Conservation (phyloP, 2,113 vertebrate genomes). For the Pholis gunnellus region DNA sequence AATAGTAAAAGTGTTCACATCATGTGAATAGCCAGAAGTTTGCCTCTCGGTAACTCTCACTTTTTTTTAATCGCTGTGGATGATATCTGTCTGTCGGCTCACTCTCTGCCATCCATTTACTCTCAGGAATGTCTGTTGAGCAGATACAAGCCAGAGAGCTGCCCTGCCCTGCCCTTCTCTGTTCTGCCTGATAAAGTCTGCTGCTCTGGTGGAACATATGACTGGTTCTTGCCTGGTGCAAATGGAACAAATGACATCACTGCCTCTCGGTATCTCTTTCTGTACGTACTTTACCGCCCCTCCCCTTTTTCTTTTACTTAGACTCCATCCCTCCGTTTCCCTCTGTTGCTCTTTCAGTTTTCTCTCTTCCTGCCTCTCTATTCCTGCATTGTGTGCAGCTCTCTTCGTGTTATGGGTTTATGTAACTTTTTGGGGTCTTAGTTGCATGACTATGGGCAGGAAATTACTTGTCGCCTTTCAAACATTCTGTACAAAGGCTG, state of each 20-base stretch:
- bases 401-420: slow-evolving; percentile 57
- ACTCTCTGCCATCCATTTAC: slow-evolving; percentile 51
- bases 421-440: slow-evolving; percentile 62
- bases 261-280: slow-evolving; percentile 69
- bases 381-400: slow-evolving; percentile 36
- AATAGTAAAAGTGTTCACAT: neutral
- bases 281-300: slow-evolving; percentile 42
- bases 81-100: slow-evolving; percentile 41
- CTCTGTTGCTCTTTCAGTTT: slow-evolving; percentile 27
- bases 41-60: neutral
- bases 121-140: slow-evolving; percentile 70
- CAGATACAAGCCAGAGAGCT: slow-evolving; percentile 65
- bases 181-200: slow-evolving; percentile 77
- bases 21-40: neutral
- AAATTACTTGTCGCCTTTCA: slow-evolving; percentile 72
- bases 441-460: slow-evolving; percentile 61
- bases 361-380: slow-evolving; percentile 26
- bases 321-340: slow-evolving; percentile 33
- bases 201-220: slow-evolving; percentile 73
- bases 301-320: neutral
- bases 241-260: slow-evolving; percentile 84
- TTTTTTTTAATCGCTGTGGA: slow-evolving; percentile 13
- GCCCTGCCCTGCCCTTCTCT: slow-evolving; percentile 63
- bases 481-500: slow-evolving; percentile 62
- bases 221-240: slow-evolving; percentile 69